Base-by-base conservation (phyloP, 2,113 vertebrate genomes). In the Myiagra hebetior region DNA sequence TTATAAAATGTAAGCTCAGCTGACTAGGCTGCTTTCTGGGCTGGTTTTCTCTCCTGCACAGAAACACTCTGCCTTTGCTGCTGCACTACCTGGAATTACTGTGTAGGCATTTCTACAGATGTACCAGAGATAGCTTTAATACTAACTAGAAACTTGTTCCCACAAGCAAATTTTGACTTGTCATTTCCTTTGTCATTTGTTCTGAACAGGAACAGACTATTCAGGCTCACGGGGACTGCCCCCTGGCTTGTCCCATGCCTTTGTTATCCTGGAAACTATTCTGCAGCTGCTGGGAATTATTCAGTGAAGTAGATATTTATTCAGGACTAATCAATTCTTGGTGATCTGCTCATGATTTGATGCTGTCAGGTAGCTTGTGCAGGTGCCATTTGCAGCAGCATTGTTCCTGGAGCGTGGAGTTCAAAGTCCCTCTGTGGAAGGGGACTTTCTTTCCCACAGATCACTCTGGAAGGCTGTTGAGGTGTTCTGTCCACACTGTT, bases 101-200 rank as follows among this genome's bases (percentile, higher is more conserved):
- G 94, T 92, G 94, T 94, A 83, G 96, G 93, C 96, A 94, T 91
- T 92, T 94, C 76, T 94, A 47, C 56, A 94, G 96, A 94, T 93
- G 92, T 90, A 96, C 92, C 64, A 93, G 73, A 97, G 96, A 95
- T 94, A 95, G 88, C 86, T 76, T 91, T 70, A 96, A 92, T 74
- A 70, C 74, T 89, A 28, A 91, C 91, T 70, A 94, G 65, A 95
- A 87, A 57, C 81, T 87, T 69, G 57, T 89, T 96, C 69, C 76
- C 83, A 87, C 41, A 57, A 95, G 92, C 94, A 97, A 49, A 89
- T 82, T 75, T 49, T 93, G 76, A 85, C n/a, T 94, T 94, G 65
- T 92, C 17, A 35, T 95, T 97, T 95, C 95, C 91, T 95, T 95
- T 93, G 80, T 67, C 41, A 14, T 69, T 93, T 67, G 13, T 84